Evolutionary conservation across 2,113 vertebrate species (phyloP), one percentile per base, ranked within the genome.

Genomic region (Pomatostomus ruficeps): DNA sequence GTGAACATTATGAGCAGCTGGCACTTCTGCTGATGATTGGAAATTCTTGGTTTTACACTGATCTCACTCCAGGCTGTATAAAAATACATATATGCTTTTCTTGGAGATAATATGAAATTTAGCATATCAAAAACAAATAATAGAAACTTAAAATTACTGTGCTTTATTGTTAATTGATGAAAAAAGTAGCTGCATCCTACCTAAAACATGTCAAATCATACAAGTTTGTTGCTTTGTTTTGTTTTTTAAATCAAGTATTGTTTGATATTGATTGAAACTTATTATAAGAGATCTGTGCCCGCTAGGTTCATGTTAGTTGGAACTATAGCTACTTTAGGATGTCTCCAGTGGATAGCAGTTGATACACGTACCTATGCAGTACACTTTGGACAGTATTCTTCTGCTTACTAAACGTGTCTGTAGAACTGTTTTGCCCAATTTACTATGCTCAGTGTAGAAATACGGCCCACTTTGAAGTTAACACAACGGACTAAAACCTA

Each of bases 1-100:
- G 95, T 93, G 97, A 97, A 96, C 97, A 94, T 98, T 97, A 71
- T 85, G 97, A 97, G 96, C 97, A 97, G 96, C 96, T 98, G 98
- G 95, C 96, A 97, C 95, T 98, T 97, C 94, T 97, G 96, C 93
- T 97, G 95, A 88, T 93, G 89, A 83, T 97, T 97, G 91, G 93
- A 93, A 97, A 97, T 97, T 96, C 93, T 94, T 97, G 96, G 80
- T 97, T 96, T 98, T 97, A 96, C 91, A 97, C 82, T 94, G 94
- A 96, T 97, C 87, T 97, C 92, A 91, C 35, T 97, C 65, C 84
- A 97, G 71, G 65, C 96, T 97, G 93, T 95, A 36, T 97, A 95
- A 96, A 95, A 95, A 81, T 66, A 59, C 86, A 49, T 96, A 65
- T 80, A 83, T 86, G 88, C 93, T 98, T 98, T 96, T 97, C 91